These are phyloP conservation scores for Pungitius pungitius DNA, from an alignment of 2,113 vertebrate genomes.

Conservation along the genomic window DNA sequence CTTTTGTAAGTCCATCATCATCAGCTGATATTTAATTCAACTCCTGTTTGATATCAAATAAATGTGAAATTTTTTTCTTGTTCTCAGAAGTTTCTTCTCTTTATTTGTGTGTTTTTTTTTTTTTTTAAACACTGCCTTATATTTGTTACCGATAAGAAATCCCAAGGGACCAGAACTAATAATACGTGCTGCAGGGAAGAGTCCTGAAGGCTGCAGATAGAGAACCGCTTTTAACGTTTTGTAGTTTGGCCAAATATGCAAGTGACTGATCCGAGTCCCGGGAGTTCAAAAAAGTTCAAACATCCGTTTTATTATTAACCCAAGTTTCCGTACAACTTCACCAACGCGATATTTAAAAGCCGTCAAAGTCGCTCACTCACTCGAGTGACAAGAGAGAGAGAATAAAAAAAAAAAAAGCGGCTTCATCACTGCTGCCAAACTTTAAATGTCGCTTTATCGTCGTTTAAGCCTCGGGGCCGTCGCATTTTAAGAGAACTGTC, in stretches of 20 bases:
- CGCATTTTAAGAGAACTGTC: neutral
- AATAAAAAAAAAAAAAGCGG: neutral
- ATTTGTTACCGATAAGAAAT: neutral
- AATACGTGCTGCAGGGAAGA: neutral
- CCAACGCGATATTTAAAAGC: no score
- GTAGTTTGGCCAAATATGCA: no score
- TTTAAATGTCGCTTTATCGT: neutral
- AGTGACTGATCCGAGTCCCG: no score
- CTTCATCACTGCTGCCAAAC: neutral
- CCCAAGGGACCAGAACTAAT: neutral
- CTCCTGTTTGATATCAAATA: constrained; percentile 99
- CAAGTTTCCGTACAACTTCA: no score
- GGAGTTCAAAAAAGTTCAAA: no score
- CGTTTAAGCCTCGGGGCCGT: no score
- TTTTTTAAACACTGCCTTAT: neutral
- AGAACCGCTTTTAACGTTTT: no score
- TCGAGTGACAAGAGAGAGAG: neutral
- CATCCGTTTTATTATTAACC: no score
- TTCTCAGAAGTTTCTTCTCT: constrained; percentile 73
- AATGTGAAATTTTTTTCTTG: constrained; percentile 95
- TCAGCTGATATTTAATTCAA: constrained; percentile 99
- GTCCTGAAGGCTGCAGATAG: no score
- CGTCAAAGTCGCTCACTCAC: neutral
- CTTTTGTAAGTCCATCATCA: constrained; percentile 88
- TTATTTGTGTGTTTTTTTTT: constrained; percentile 50